Evolutionary conservation across 2,888 invertebrate species (phyloP).

Genomic region (Coenonympha glycerion): DNA sequence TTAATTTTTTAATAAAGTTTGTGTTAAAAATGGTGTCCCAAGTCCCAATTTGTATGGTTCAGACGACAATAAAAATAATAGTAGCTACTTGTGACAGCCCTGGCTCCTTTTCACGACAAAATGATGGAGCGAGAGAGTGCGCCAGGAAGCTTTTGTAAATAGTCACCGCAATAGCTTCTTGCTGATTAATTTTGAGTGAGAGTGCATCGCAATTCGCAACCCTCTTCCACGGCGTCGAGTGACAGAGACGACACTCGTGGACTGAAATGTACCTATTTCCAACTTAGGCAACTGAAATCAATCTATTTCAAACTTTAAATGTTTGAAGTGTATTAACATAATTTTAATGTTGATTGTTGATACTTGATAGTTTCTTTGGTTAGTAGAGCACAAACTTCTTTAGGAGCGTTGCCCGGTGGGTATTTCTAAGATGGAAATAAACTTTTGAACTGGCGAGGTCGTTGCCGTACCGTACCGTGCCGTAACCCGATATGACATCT

Average conservation of each 20-base stretch:
- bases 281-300: too few species aligned
- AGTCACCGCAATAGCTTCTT: conserved; percentile 66
- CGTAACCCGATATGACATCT: too few species aligned
- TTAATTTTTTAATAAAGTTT: too few species aligned
- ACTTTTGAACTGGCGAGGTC: too few species aligned
- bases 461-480: too few species aligned
- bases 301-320: neutral
- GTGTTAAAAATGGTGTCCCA: too few species aligned
- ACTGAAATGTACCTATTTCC: neutral
- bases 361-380: too few species aligned
- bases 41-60: too few species aligned
- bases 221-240: conserved; percentile 11
- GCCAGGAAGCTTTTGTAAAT: conserved; percentile 53
- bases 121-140: conserved; percentile 46
- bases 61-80: too few species aligned
- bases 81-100: conserved; percentile 38
- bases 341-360: neutral
- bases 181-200: conserved; percentile 69
- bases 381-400: too few species aligned
- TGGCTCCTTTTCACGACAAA: conserved; percentile 42
- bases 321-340: neutral
- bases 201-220: conserved; percentile 27
- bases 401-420: too few species aligned
- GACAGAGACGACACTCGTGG: neutral
- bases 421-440: too few species aligned